Conservation (phyloP, 2,113 vertebrate genomes). For the Bolborhynchus lineola region DNA sequence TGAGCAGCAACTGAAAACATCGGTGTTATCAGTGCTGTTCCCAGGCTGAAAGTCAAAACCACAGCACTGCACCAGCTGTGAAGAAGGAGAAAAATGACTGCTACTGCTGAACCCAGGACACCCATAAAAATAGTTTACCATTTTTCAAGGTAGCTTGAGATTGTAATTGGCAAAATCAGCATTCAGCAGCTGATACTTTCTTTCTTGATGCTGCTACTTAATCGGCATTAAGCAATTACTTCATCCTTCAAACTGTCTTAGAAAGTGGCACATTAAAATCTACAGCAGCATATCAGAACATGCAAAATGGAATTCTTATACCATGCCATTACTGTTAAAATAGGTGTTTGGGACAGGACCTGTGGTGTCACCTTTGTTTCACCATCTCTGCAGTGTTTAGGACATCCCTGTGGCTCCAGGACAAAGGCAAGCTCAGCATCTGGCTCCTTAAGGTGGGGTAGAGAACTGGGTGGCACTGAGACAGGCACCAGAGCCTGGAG, state of each 20-base stretch:
- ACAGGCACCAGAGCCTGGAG: rapidly evolving
- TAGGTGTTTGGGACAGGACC: not conserved
- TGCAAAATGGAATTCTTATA: not conserved
- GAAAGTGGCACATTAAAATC: not conserved
- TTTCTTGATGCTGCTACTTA: not conserved
- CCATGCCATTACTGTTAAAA: not conserved
- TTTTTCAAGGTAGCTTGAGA: not conserved
- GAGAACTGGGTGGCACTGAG: too few species aligned
- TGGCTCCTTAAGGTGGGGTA: not conserved
- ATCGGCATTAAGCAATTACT: not conserved
- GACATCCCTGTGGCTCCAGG: not conserved
- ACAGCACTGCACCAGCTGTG: too few species aligned
- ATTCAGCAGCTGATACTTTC: not conserved
- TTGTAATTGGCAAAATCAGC: too few species aligned
- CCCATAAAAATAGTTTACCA: not conserved
- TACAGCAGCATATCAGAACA: not conserved
- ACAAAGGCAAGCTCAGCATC: not conserved
- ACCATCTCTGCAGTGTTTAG: not conserved
- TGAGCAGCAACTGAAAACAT: too few species aligned
- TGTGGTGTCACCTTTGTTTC: rapidly evolving
- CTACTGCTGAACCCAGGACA: too few species aligned
- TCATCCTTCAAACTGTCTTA: not conserved
- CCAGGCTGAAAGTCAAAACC: too few species aligned
- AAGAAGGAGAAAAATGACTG: too few species aligned
- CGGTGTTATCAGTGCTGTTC: too few species aligned